Conservation (phyloP, 1,140 invertebrate genomes). For the Probaryconus sp. region DNA sequence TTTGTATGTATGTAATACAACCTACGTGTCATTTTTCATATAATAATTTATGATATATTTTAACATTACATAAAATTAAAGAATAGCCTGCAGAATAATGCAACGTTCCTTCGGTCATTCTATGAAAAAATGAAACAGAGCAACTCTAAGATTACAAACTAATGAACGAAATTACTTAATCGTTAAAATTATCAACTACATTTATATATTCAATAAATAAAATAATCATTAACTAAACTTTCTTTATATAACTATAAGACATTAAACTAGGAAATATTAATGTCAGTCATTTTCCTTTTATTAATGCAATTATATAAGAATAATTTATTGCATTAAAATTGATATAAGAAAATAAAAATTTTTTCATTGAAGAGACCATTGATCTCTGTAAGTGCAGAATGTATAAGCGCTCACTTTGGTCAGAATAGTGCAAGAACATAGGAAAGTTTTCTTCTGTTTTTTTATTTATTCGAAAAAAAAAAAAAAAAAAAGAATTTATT, state of each 20-base stretch:
- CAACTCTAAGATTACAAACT: conserved; percentile 17
- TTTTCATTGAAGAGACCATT: no score
- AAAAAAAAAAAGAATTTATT: no score
- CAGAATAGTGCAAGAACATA: no score
- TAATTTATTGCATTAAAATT: not conserved
- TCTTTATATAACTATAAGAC: not conserved
- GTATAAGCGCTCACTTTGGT: no score
- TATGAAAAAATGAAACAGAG: conserved; percentile 47
- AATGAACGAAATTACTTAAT: conserved; percentile 7
- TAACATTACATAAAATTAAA: conserved; percentile 59
- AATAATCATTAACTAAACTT: conserved; percentile 20
- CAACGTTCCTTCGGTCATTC: conserved; percentile 23
- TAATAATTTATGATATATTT: conserved; percentile 71
- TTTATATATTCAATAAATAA: conserved; percentile 23
- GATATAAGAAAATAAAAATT: no score
- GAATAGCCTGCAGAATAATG: conserved; percentile 41
- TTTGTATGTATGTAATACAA: conserved; percentile 68
- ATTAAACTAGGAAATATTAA: conserved; percentile 16
- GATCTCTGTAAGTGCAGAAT: no score
- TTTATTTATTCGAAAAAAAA: no score
- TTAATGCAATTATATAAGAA: conserved; percentile 1
- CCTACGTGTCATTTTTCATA: conserved; percentile 71
- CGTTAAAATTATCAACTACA: no score
- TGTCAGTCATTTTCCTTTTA: conserved; percentile 21
- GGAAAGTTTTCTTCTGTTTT: no score